Conservation (phyloP, 2,797 vertebrate genomes). For the Acanthis flammea region DNA sequence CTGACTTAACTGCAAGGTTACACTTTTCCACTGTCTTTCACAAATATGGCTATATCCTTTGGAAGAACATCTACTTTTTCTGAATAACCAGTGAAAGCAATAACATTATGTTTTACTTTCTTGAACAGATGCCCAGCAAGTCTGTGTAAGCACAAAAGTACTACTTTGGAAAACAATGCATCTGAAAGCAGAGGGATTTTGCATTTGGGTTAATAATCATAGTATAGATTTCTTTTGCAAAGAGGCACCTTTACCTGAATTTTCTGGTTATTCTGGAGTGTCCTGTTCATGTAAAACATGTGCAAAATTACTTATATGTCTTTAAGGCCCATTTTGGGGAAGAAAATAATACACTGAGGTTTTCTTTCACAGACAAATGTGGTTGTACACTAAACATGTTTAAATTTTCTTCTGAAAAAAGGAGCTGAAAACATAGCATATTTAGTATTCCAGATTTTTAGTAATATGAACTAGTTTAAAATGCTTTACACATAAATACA, state of each 20-base stretch:
- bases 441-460: not conserved
- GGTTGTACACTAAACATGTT: not conserved
- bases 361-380: not conserved
- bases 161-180: not conserved
- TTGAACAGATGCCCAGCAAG: not conserved
- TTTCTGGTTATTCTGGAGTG: not conserved
- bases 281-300: not conserved
- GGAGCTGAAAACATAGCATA: not conserved
- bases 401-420: not conserved
- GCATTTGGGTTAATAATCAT: not conserved
- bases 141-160: not conserved
- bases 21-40: not conserved
- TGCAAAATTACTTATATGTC: conserved; percentile 15
- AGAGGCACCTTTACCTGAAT: conserved; percentile 20
- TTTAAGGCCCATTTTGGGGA: not conserved
- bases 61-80: not conserved
- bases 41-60: not conserved
- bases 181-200: not conserved
- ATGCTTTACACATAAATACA: not conserved
- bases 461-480: not conserved
- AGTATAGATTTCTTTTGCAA: not conserved
- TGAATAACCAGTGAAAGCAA: not conserved
- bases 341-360: not conserved
- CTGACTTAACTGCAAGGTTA: not conserved
- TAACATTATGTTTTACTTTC: not conserved